phyloP scores from a whole-genome alignment of 92 coral and sea anemone species.

The Parazoanthus atlanticus region DNA sequence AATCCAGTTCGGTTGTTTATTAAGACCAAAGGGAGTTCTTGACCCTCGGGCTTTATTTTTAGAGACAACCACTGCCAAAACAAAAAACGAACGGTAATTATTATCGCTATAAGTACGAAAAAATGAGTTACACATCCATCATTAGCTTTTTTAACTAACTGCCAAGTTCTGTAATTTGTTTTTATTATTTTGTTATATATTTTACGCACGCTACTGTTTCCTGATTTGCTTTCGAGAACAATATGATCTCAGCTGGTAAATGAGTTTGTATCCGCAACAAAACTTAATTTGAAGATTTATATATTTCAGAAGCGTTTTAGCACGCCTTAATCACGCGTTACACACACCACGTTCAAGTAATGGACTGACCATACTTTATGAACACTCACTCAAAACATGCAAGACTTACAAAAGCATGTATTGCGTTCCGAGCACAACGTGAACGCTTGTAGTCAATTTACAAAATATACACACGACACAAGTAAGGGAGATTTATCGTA shows the following conservation, averaged over 20 bases:
- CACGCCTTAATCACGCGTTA: neutral
- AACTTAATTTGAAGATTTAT: no score
- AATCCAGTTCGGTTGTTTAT: slow-evolving; percentile 5
- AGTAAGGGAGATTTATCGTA: neutral
- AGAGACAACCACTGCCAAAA: neutral
- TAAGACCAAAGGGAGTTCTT: neutral
- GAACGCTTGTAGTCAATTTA: neutral
- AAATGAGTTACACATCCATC: neutral
- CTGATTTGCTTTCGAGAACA: neutral
- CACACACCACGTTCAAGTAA: neutral
- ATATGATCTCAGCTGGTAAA: neutral
- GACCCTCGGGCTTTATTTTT: slow-evolving; percentile 27
- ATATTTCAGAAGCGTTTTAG: neutral
- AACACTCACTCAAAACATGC: neutral
- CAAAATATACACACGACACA: slow-evolving; percentile 2
- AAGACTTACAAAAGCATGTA: neutral
- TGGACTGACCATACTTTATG: neutral
- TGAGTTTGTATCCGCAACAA: neutral
- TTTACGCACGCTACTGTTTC: neutral
- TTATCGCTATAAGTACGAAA: neutral
- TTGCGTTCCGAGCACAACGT: neutral
- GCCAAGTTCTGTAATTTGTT: neutral
- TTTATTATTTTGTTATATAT: no score
- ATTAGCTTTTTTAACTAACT: neutral
- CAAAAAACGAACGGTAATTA: neutral